Conservation (phyloP, 1,140 invertebrate genomes). For the Tenebrio molitor region DNA sequence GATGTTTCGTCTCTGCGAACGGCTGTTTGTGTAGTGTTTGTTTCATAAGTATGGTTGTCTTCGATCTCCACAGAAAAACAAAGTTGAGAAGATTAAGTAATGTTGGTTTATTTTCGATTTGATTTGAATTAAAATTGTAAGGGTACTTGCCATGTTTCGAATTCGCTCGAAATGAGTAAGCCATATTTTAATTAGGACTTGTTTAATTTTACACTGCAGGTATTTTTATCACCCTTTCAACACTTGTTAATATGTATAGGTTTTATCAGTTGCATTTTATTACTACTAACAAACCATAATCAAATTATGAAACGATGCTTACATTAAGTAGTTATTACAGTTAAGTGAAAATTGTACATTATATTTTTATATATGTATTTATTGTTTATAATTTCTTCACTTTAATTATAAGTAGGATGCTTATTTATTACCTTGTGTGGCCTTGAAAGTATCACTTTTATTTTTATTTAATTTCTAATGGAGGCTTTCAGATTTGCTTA, state of each 20-base stretch:
- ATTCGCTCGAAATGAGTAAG: conserved; percentile 39
- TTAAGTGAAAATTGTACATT: conserved; percentile 61
- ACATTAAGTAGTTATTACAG: conserved; percentile 55
- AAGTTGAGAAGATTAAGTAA: conserved; percentile 7
- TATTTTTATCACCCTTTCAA: conserved; percentile 15
- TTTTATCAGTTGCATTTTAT: conserved; percentile 44
- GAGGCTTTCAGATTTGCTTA: no score
- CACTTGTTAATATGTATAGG: conserved; percentile 36
- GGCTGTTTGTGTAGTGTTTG: conserved; percentile 5
- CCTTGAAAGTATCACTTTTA: conserved; percentile 2
- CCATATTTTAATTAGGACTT: conserved; percentile 45
- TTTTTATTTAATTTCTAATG: no score
- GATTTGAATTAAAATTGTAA: no score
- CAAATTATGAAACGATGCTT: conserved; percentile 56
- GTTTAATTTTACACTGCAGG: conserved; percentile 23
- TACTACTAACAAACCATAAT: conserved; percentile 54
- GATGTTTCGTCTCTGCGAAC: not conserved
- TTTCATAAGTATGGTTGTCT: not conserved
- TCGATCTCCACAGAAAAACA: not conserved
- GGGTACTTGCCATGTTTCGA: conserved; percentile 42
- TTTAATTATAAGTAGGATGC: conserved; percentile 44
- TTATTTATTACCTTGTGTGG: conserved; percentile 38
- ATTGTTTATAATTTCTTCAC: conserved; percentile 60
- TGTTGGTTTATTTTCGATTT: no score
- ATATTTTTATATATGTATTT: conserved; percentile 65